Percentiles rank a stretch among this genome's conserved stretches.
Conservation (phyloP, 2,888 invertebrate species). For the Idaea straminata region DNA sequence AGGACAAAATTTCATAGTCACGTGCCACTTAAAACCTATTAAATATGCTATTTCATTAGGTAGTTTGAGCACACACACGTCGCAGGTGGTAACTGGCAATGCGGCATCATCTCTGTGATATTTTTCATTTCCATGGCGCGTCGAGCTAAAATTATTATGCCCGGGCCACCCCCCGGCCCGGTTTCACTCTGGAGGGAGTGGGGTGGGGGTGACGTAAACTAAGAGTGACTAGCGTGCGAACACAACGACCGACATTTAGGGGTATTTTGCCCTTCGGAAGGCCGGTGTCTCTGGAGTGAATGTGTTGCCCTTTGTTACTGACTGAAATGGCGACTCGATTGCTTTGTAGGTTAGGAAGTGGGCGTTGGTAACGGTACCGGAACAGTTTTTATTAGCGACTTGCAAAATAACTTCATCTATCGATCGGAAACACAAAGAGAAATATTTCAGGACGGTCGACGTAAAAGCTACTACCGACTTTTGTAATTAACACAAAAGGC, state of each 20-base stretch:
- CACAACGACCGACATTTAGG: conserved; percentile 1
- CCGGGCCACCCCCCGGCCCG: conserved; percentile 36
- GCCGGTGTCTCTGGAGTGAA: background rate
- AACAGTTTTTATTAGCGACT: conserved; percentile 1
- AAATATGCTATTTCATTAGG: conserved; percentile 25
- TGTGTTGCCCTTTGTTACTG: conserved; percentile 1
- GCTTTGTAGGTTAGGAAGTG: background rate
- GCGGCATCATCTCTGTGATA: conserved; percentile 39
- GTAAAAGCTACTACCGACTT: background rate
- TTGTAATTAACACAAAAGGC: background rate
- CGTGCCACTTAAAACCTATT: conserved; percentile 1
- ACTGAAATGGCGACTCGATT: background rate
- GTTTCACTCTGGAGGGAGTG: conserved; percentile 12
- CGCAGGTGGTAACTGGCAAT: conserved; percentile 23
- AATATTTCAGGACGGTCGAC: background rate
- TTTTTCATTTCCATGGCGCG: conserved; percentile 58
- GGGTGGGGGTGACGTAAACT: conserved; percentile 17
- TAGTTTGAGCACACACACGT: conserved; percentile 30
- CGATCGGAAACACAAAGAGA: background rate
- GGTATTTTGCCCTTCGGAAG: conserved; percentile 1
- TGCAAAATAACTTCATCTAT: conserved; percentile 1
- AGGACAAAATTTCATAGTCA: background rate
- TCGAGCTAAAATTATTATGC: conserved; percentile 56
- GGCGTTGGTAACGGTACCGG: background rate
- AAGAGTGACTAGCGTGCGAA: conserved; percentile 36